phyloP scores from a whole-genome alignment of 2,113 vertebrate genomes.

The Brienomyrus brachyistius region DNA sequence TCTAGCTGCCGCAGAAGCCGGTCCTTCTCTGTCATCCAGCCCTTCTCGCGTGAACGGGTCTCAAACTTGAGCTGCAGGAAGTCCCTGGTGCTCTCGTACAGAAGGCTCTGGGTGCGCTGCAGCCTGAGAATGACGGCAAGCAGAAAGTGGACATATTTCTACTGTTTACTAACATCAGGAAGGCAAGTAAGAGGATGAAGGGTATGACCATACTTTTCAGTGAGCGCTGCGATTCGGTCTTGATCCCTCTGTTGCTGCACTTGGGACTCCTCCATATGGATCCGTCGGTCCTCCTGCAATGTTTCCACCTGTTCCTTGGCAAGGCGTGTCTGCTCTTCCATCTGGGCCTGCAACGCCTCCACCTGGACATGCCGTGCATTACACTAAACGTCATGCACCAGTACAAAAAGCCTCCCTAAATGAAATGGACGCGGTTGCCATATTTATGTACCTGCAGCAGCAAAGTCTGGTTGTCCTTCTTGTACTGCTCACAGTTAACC shows the following conservation, averaged over 20 bases:
- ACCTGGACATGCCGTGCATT: slow-evolving; percentile 59
- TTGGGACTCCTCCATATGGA: slow-evolving; percentile 73
- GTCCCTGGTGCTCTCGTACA: slow-evolving; percentile 85
- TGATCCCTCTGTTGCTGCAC: slow-evolving; percentile 74
- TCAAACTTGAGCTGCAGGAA: slow-evolving; percentile 82
- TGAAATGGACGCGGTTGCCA: not conserved
- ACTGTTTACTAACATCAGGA: not conserved
- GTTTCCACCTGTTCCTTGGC: slow-evolving; percentile 80
- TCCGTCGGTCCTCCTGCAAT: slow-evolving; percentile 76
- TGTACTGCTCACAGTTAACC: slow-evolving; percentile 55
- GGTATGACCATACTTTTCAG: slow-evolving; percentile 66
- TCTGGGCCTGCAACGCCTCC: slow-evolving; percentile 85
- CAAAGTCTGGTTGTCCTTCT: slow-evolving; percentile 68
- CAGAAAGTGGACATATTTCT: not conserved
- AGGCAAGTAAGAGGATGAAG: not conserved
- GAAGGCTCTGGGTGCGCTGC: slow-evolving; percentile 74
- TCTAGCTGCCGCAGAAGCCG: slow-evolving; percentile 68
- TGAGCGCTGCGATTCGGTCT: slow-evolving; percentile 66
- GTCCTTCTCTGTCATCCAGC: slow-evolving; percentile 91
- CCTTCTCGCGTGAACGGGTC: slow-evolving; percentile 71
- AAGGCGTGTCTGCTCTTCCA: slow-evolving; percentile 81
- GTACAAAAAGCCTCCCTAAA: not conserved
- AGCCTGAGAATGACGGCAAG: slow-evolving; percentile 55
- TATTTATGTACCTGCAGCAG: slow-evolving; percentile 71
- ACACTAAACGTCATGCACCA: not conserved